Conservation (phyloP, 2,888 invertebrate genomes). For the Trichogramma evanescens region DNA sequence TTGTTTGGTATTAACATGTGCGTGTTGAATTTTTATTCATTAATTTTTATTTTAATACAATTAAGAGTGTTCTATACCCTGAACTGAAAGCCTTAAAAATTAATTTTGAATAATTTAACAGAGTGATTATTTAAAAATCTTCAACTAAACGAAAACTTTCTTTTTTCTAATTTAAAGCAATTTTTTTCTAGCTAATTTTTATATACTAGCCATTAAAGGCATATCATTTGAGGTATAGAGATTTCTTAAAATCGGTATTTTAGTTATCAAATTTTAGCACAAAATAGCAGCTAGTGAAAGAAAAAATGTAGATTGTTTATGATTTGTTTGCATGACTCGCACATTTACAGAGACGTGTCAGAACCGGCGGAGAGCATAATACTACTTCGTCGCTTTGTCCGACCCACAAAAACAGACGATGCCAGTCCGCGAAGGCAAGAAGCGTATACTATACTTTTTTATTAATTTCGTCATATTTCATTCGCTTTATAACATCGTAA, state of each 20-base stretch:
- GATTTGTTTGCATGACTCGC: constrained; percentile 29
- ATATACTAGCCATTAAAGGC: too few species aligned
- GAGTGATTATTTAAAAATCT: too few species aligned
- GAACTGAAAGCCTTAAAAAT: background rate
- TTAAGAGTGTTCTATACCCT: background rate
- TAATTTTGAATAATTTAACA: too few species aligned
- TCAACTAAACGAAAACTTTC: too few species aligned
- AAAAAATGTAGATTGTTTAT: constrained; percentile 5
- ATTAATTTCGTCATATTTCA: background rate
- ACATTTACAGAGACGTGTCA: constrained; percentile 42
- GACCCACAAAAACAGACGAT: constrained; percentile 40
- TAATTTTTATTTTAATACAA: background rate
- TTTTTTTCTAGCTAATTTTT: too few species aligned
- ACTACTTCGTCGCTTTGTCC: constrained; percentile 44
- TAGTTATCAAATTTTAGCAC: background rate
- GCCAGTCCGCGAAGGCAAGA: constrained; percentile 44
- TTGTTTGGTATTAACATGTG: constrained; percentile 12
- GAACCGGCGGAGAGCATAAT: constrained; percentile 43
- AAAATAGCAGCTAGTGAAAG: background rate
- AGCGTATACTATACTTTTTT: constrained; percentile 29
- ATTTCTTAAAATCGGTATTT: too few species aligned
- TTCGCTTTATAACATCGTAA: too few species aligned
- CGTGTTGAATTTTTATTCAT: constrained; percentile 1
- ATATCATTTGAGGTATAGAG: too few species aligned
- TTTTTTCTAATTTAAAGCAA: too few species aligned